phyloP scores from a whole-genome alignment of 2,888 invertebrate genomes.

The Leucoma salicis region DNA sequence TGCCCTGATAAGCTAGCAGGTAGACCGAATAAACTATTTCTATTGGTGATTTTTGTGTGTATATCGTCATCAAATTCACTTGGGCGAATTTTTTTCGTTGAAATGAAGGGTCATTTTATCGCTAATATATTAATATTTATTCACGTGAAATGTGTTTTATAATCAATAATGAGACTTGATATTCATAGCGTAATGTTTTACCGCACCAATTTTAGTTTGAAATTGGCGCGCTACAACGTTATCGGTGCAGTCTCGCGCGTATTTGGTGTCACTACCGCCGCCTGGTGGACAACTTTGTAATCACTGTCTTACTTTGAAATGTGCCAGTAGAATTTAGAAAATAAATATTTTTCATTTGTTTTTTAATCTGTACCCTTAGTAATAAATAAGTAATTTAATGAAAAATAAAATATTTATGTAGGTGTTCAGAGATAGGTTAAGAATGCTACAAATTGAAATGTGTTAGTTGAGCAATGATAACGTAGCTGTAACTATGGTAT shows the following conservation, averaged over 20 bases:
- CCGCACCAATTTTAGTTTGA: constrained; percentile 14
- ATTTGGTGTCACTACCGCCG: constrained; percentile 22
- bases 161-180: constrained; percentile 37
- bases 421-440: too few species aligned
- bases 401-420: too few species aligned
- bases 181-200: constrained; percentile 15
- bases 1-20: constrained; percentile 63
- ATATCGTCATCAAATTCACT: constrained; percentile 34
- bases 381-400: too few species aligned
- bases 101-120: constrained; percentile 38
- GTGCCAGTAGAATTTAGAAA: too few species aligned
- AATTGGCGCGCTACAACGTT: constrained; percentile 23
- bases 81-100: constrained; percentile 23
- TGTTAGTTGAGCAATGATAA: too few species aligned
- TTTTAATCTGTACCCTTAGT: too few species aligned
- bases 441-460: too few species aligned
- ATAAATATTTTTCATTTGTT: too few species aligned
- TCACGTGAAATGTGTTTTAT: constrained; percentile 30
- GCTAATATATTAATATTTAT: constrained; percentile 31
- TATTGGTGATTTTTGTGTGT: constrained; percentile 55
- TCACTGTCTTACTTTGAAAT: too few species aligned
- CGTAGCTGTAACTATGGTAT: too few species aligned
- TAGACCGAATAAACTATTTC: constrained; percentile 54
- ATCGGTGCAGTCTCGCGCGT: constrained; percentile 9
- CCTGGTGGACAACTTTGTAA: constrained; percentile 13